These are phyloP conservation scores for Myodes glareolus DNA, from an alignment of 2,113 vertebrate species.

Conservation along the genomic window DNA sequence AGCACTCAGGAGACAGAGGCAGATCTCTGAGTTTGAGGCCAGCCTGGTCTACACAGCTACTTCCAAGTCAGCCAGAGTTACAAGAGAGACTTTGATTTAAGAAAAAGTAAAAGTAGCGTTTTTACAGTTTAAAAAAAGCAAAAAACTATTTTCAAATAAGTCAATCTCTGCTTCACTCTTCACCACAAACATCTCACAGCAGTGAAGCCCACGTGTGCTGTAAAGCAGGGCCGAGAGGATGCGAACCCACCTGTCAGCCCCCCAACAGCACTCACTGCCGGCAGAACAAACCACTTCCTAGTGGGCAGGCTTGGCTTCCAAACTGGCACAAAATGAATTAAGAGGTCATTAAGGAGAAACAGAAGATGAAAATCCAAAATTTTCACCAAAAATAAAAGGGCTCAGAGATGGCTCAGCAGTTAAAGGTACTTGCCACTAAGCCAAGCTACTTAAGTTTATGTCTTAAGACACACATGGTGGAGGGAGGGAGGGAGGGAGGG, in stretches of 20 bases:
- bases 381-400: not conserved
- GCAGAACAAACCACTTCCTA: not conserved
- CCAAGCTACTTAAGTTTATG: not conserved
- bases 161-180: slow-evolving; percentile 50
- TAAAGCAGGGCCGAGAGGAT: not conserved
- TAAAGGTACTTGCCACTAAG: not conserved
- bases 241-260: not conserved
- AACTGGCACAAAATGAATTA: slow-evolving; percentile 3
- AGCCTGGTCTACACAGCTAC: not conserved
- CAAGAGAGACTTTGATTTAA: not conserved
- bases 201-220: not conserved
- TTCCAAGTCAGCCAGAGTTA: not conserved
- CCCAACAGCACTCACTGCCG: not conserved
- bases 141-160: not conserved
- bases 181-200: not conserved
- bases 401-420: no score
- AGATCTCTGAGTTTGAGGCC: not conserved
- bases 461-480: not conserved
- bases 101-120: no score
- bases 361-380: not conserved
- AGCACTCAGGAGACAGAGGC: not conserved
- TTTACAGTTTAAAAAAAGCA: not conserved
- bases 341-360: not conserved
- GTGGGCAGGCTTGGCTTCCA: slow-evolving; percentile 22
- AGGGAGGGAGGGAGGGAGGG: no score